Conservation (phyloP, 2,113 vertebrate species). For the Manacus vitellinus region DNA sequence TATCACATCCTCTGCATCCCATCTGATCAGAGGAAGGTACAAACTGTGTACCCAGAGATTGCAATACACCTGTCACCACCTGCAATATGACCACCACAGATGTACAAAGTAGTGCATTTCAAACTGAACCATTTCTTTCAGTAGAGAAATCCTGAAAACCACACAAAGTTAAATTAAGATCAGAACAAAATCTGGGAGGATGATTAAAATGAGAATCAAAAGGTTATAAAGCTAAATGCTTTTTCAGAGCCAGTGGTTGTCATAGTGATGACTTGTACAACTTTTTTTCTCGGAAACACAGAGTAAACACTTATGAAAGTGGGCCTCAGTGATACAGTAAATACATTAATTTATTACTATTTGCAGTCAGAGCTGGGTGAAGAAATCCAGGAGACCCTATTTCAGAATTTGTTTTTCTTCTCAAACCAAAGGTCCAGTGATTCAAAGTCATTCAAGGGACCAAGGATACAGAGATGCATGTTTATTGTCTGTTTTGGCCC, state of each 20-base stretch:
- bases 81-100: neutral
- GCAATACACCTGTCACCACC: neutral
- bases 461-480: neutral
- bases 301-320: conserved; percentile 45
- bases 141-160: neutral
- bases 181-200: conserved; percentile 33
- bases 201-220: conserved; percentile 35
- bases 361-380: conserved; percentile 52
- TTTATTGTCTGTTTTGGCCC: conserved; percentile 47
- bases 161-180: neutral
- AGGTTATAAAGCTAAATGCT: conserved; percentile 42
- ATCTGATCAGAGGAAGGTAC: neutral
- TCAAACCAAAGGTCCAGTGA: conserved; percentile 17
- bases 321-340: conserved; percentile 47
- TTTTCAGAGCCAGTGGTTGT: conserved; percentile 25
- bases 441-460: conserved; percentile 6
- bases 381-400: conserved; percentile 53
- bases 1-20: neutral
- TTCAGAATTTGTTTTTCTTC: conserved; percentile 52
- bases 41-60: neutral
- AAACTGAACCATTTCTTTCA: neutral
- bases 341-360: conserved; percentile 56
- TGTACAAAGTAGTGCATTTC: neutral
- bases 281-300: conserved; percentile 54
- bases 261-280: conserved; percentile 12